Conservation (phyloP, 2,113 vertebrate genomes). For the Amia ocellicauda region DNA sequence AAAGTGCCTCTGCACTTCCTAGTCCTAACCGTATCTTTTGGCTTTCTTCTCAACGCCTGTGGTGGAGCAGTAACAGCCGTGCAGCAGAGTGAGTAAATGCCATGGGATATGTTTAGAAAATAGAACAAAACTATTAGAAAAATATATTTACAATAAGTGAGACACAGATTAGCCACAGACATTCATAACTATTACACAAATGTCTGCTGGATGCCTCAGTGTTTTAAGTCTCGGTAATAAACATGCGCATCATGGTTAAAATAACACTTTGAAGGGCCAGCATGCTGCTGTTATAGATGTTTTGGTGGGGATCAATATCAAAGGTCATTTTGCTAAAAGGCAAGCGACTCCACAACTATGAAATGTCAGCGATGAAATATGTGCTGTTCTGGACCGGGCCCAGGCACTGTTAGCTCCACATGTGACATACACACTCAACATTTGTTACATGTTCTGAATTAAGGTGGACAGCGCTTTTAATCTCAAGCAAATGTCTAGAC, state of each 20-base stretch:
- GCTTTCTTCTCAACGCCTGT: neutral
- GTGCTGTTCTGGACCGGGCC: neutral
- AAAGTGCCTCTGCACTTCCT: neutral
- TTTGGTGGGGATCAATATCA: constrained; percentile 39
- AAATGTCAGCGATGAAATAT: constrained; percentile 45
- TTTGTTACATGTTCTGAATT: constrained; percentile 20
- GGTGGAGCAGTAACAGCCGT: neutral
- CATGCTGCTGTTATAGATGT: constrained; percentile 26
- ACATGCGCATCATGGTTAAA: constrained; percentile 11
- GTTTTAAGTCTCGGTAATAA: constrained; percentile 11
- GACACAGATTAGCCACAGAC: neutral
- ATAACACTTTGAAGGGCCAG: constrained; percentile 20
- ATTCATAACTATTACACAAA: neutral
- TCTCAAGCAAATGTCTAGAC: constrained; percentile 21
- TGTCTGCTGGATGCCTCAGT: neutral
- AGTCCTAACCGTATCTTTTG: neutral
- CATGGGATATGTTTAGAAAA: constrained; percentile 1
- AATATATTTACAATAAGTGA: neutral
- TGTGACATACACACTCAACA: constrained; percentile 18
- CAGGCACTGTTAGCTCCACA: neutral
- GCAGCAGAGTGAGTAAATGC: neutral
- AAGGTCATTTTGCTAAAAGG: constrained; percentile 44
- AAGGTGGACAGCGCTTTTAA: constrained; percentile 33
- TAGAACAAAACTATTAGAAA: neutral
- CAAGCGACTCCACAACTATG: constrained; percentile 32